Percentiles rank a stretch among this genome's conserved stretches.
These are phyloP conservation scores for Tachuris rubrigastra DNA, from an alignment of 2,113 vertebrate species.

Conservation along the genomic window DNA sequence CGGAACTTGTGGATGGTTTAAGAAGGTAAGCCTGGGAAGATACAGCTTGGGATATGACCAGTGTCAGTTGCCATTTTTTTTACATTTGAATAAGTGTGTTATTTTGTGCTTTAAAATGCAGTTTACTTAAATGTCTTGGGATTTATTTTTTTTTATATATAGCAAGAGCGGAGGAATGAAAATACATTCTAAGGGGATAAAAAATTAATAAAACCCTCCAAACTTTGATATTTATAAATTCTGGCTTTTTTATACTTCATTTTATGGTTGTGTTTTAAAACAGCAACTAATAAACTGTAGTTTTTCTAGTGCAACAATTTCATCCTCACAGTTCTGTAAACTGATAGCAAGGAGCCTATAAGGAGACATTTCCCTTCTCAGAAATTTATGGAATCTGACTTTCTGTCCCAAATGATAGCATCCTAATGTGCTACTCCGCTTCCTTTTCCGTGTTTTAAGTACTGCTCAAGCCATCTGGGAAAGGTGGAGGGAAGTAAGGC, in stretches of 20 bases:
- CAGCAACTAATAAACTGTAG: neutral
- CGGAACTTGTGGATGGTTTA: constrained; percentile 81
- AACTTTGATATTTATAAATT: neutral
- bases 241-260: neutral
- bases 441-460: neutral
- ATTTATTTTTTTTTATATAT: neutral
- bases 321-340: neutral
- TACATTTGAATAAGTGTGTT: neutral
- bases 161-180: neutral
- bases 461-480: neutral
- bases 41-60: neutral
- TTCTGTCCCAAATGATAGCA: neutral
- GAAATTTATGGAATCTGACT: neutral
- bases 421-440: neutral
- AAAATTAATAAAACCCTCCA: neutral
- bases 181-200: neutral
- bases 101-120: neutral
- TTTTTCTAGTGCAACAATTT: neutral
- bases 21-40: constrained; percentile 81
- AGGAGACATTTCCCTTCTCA: neutral
- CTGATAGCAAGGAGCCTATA: neutral
- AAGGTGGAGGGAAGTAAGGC: neutral
- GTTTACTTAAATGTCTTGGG: neutral
- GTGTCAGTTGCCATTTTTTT: neutral
- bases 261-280: fast-evolving